Conservation (phyloP, 2,113 vertebrate genomes). For the Romanogobio albipinnatus region DNA sequence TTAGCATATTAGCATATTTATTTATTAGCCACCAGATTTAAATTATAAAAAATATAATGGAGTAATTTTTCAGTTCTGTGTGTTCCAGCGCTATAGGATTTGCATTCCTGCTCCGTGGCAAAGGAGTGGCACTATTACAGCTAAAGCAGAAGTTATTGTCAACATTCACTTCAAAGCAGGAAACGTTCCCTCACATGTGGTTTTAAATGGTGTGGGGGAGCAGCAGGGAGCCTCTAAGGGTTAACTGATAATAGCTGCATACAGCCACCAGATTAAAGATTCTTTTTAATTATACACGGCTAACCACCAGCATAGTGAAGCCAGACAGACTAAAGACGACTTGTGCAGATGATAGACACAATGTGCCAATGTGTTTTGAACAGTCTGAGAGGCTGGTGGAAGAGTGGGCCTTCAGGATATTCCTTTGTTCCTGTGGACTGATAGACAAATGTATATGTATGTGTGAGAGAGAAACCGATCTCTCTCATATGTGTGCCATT, state of each 20-base stretch:
- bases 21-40: background rate
- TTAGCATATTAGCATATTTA: too few species aligned
- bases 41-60: background rate
- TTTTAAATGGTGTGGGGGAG: constrained; percentile 72
- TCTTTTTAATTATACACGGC: constrained; percentile 63
- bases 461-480: constrained; percentile 81
- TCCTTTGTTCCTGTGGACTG: constrained; percentile 86
- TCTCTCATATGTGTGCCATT: constrained; percentile 88
- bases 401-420: constrained; percentile 80
- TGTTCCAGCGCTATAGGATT: background rate
- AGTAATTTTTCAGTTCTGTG: background rate
- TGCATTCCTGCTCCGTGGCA: constrained; percentile 7
- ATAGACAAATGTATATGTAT: constrained; percentile 85
- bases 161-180: constrained; percentile 69
- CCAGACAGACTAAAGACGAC: constrained; percentile 60
- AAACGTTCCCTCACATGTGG: constrained; percentile 68
- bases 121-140: constrained; percentile 32
- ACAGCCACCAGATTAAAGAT: constrained; percentile 70
- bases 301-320: constrained; percentile 54
- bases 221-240: constrained; percentile 63
- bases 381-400: constrained; percentile 81
- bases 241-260: constrained; percentile 65
- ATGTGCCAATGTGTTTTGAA: constrained; percentile 60
- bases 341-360: constrained; percentile 79
- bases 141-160: constrained; percentile 66